A percentile compares a stretch with the other conserved stretches of the same genome.
phyloP scores from a whole-genome alignment of 1,140 invertebrate species.

The Zaprionus africanus region DNA sequence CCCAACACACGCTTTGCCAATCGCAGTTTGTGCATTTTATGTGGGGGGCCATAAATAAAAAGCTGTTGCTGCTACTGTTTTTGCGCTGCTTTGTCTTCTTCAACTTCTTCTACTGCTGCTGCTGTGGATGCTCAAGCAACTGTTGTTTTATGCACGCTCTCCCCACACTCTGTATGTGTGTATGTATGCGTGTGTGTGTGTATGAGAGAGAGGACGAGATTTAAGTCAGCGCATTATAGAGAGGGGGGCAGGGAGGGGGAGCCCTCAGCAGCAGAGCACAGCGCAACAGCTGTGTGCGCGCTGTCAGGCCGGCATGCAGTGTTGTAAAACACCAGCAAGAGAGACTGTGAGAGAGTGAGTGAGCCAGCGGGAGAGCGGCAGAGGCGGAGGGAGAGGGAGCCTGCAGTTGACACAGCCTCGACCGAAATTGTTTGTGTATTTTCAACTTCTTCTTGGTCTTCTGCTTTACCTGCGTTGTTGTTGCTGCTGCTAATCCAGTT shows the following conservation, averaged over 20 bases:
- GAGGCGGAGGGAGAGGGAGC: slow-evolving; percentile 2
- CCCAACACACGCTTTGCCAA: slow-evolving; percentile 33
- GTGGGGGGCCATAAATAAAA: slow-evolving; percentile 9
- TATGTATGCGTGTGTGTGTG: background rate
- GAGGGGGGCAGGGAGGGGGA: background rate
- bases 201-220: slow-evolving; percentile 18
- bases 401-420: slow-evolving; percentile 32
- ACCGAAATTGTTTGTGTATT: slow-evolving; percentile 12
- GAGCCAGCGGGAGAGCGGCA: slow-evolving; percentile 4
- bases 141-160: slow-evolving; percentile 24
- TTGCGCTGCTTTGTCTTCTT: slow-evolving; percentile 14
- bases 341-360: slow-evolving; percentile 3
- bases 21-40: slow-evolving; percentile 31
- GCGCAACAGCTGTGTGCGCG: slow-evolving; percentile 54
- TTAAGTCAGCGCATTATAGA: slow-evolving; percentile 2
- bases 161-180: background rate
- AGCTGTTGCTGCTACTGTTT: slow-evolving; percentile 37
- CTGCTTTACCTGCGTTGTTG: slow-evolving; percentile 33
- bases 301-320: slow-evolving; percentile 41
- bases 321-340: slow-evolving; percentile 28
- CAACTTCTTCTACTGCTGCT: background rate
- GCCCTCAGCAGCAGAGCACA: background rate
- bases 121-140: slow-evolving; percentile 6
- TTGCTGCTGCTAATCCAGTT: slow-evolving; percentile 40
- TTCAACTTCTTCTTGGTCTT: background rate